Evolutionary conservation across 2,888 invertebrate genomes (phyloP).

Genomic region (Phytoseiulus persimilis): DNA sequence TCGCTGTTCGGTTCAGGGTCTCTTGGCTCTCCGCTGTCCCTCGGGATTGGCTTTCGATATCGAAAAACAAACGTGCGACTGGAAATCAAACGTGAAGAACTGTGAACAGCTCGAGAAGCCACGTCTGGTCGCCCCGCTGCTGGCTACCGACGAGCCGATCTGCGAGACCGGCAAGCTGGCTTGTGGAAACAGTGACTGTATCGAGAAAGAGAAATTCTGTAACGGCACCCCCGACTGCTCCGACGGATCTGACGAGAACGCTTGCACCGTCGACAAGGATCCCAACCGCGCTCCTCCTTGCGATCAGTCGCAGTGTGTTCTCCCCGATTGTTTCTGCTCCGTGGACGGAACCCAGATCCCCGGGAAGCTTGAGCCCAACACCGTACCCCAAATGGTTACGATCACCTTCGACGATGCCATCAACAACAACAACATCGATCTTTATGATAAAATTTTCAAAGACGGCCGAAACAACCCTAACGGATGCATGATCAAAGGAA

Average conservation of each 20-base stretch:
- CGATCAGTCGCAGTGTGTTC: conserved; percentile 71
- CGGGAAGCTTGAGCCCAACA: conserved; percentile 43
- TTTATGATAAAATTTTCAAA: conserved; percentile 85
- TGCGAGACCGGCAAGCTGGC: conserved; percentile 73
- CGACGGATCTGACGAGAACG: conserved; percentile 81
- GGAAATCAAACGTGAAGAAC: conserved; percentile 86
- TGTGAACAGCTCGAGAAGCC: conserved; percentile 71
- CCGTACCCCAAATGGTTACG: conserved; percentile 83
- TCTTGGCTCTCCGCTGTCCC: conserved; percentile 84
- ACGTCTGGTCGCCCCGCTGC: conserved; percentile 62
- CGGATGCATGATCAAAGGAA: conserved; percentile 83
- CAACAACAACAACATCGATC: conserved; percentile 86
- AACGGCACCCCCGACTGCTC: conserved; percentile 79
- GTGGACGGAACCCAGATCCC: conserved; percentile 73
- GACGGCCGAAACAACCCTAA: conserved; percentile 81
- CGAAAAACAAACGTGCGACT: conserved; percentile 87
- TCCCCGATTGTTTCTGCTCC: conserved; percentile 88
- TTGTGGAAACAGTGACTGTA: conserved; percentile 75
- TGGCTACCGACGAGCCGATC: conserved; percentile 79
- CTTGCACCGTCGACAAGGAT: conserved; percentile 83
- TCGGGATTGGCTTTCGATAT: conserved; percentile 86
- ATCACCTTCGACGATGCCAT: conserved; percentile 90
- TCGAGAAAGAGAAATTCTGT: conserved; percentile 81
- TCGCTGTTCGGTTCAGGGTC: conserved; percentile 70
- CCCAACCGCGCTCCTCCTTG: conserved; percentile 85